Percentiles rank a stretch among this genome's conserved stretches.
These are phyloP conservation scores for Prosopocoilus inquinatus DNA, from an alignment of 2,888 invertebrate genomes.

Conservation along the genomic window DNA sequence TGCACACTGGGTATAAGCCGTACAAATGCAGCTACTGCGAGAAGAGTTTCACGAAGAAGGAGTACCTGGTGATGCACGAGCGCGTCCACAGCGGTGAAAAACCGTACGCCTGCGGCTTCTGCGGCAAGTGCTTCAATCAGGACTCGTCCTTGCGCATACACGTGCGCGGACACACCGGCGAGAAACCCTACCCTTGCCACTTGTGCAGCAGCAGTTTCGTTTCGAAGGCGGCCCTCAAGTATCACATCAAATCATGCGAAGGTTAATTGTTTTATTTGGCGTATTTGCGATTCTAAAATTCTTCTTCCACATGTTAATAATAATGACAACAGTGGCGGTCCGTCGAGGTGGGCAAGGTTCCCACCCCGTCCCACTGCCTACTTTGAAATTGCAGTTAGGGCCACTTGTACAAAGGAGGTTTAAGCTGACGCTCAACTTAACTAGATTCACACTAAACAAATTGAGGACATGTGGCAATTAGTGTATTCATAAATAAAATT, in stretches of 20 bases:
- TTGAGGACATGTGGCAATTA: too few relatives aligned
- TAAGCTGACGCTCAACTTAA: too few relatives aligned
- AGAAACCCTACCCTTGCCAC: conserved; percentile 54
- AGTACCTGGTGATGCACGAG: conserved; percentile 61
- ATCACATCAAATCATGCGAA: conserved; percentile 15
- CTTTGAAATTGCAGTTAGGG: too few relatives aligned
- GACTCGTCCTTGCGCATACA: conserved; percentile 61
- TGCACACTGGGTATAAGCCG: conserved; percentile 38
- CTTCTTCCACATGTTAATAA: too few relatives aligned
- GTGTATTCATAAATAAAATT: too few relatives aligned
- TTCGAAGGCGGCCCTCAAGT: conserved; percentile 15
- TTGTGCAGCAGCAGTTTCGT: conserved; percentile 33
- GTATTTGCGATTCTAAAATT: too few relatives aligned
- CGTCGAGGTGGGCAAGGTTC: too few relatives aligned
- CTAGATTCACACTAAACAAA: too few relatives aligned
- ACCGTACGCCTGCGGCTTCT: conserved; percentile 60
- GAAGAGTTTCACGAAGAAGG: conserved; percentile 60
- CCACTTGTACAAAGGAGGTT: too few relatives aligned
- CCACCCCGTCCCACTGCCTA: too few relatives aligned
- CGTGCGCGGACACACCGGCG: conserved; percentile 61
- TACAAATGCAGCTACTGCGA: conserved; percentile 52
- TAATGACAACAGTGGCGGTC: too few relatives aligned
- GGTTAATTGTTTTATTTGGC: conserved; percentile 2
- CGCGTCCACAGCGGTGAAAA: conserved; percentile 63
- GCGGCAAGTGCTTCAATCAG: conserved; percentile 63